Conservation (phyloP, 2,888 invertebrate species). For the Noctua pronuba region DNA sequence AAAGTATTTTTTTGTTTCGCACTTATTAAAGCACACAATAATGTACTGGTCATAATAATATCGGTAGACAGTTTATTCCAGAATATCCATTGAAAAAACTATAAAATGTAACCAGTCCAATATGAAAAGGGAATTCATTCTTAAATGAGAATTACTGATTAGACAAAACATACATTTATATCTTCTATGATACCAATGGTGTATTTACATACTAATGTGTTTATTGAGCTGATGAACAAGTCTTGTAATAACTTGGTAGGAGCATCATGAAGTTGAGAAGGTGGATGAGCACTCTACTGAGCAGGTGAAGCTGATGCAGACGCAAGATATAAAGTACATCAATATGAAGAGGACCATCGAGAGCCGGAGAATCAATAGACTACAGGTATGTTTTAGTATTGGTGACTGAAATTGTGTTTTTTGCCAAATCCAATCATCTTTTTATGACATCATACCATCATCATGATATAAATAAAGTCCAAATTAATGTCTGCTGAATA, state of each 20-base stretch:
- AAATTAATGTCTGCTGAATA: background rate
- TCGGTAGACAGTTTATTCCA: background rate
- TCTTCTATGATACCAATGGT: too few relatives aligned
- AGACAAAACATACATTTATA: background rate
- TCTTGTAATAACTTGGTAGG: constrained; percentile 71
- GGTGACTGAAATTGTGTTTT: background rate
- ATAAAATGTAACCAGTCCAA: background rate
- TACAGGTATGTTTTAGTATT: constrained; percentile 76
- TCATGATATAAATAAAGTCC: background rate
- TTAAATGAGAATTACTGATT: background rate
- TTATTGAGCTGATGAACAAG: background rate
- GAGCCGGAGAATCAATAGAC: constrained; percentile 91
- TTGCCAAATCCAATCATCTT: background rate
- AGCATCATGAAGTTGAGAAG: constrained; percentile 92
- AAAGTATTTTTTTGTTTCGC: background rate
- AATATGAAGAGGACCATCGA: constrained; percentile 96
- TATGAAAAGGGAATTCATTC: background rate
- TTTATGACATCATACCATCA: background rate
- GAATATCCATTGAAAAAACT: background rate
- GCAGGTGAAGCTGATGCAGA: constrained; percentile 96
- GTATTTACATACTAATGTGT: background rate
- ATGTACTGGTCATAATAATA: background rate
- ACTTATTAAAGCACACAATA: background rate
- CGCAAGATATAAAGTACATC: constrained; percentile 97
- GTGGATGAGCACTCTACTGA: constrained; percentile 94